Evolutionary conservation across 2,113 vertebrate species (phyloP).

Genomic region (Antechinus stuartii): DNA sequence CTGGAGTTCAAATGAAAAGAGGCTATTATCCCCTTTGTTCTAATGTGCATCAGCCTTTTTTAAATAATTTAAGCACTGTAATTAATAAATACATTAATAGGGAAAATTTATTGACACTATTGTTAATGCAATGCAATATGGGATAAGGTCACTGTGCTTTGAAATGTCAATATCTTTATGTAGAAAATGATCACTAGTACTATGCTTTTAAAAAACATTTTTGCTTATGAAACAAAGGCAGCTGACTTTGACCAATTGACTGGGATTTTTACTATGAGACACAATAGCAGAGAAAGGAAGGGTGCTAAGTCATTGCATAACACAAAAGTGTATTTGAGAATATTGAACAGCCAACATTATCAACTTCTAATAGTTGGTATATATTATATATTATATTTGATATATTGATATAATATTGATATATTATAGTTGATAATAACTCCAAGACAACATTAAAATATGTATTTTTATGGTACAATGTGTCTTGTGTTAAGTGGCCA

Average conservation of each 20-base stretch:
- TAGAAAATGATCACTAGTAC: not conserved
- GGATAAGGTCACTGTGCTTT: not conserved
- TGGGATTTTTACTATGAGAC: not conserved
- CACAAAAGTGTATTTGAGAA: not conserved
- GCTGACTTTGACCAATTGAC: not conserved
- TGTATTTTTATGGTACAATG: not conserved
- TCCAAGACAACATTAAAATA: slow-evolving; percentile 16
- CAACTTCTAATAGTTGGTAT: not conserved
- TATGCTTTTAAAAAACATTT: not conserved
- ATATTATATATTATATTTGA: too few species aligned
- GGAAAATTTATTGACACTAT: not conserved
- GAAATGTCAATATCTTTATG: not conserved
- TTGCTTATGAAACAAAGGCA: slow-evolving; percentile 13
- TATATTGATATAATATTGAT: too few species aligned
- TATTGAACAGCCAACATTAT: not conserved
- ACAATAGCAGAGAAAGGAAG: not conserved
- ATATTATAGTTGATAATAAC: not conserved
- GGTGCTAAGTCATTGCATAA: not conserved
- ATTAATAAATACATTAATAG: not conserved
- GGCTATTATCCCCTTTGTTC: not conserved
- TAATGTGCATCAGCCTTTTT: not conserved
- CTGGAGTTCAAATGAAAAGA: slow-evolving; percentile 2
- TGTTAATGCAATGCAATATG: not conserved
- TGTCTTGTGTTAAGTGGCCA: not conserved
- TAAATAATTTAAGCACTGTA: not conserved